Base-by-base conservation (phyloP, 2,888 invertebrate species). In the Lasioglossum pauxillum region DNA sequence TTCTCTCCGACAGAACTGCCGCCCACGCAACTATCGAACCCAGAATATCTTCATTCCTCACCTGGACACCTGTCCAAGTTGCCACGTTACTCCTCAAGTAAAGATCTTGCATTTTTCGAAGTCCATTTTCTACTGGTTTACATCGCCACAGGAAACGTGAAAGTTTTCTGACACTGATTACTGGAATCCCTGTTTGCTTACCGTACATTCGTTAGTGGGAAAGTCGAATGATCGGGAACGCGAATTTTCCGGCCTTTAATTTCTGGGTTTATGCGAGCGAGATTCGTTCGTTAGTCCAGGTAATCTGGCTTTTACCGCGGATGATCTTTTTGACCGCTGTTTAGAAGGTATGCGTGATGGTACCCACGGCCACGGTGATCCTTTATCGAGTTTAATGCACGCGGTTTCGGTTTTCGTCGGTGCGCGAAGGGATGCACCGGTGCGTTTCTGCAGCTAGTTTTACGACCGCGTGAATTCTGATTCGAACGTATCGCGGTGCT, bases 381-480 rank as follows among this genome's bases (percentile, higher is more conserved):
- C 64, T 64, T 31, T 64, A 64, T 31, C 64, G 64, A 64, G 27
- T 64, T 64, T 64, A 64, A 16, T 64, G 64, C 31, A 16, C 31
- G 31, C 64, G 64, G 31, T 64, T 64, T 64, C 64, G 64, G 64
- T 64, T 64, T 31, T 64, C 64, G 64, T 64, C n/a, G 64, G 27
- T 64, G 5, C 5, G 60, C 0, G 27, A 27, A 27, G 60, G 60
- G 60, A 60, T 60, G 60, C 60, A 60, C 5, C 14, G 60, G 16
- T 27, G 31, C 64, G 7, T 64, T 64, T 16, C 60, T 31, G 31
- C 64, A 31, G 31, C 16, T 31, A 5, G 64, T 64, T 64, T 64
- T 64, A 64, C 64, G 64, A 31, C 64, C 31, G 31, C 64, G 64
- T 31, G 64, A 16, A 31, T 64, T 64, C 64, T 27, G 31, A 64